phyloP scores from a whole-genome alignment of 1,140 invertebrate species.

The Procambarus virginalis region DNA sequence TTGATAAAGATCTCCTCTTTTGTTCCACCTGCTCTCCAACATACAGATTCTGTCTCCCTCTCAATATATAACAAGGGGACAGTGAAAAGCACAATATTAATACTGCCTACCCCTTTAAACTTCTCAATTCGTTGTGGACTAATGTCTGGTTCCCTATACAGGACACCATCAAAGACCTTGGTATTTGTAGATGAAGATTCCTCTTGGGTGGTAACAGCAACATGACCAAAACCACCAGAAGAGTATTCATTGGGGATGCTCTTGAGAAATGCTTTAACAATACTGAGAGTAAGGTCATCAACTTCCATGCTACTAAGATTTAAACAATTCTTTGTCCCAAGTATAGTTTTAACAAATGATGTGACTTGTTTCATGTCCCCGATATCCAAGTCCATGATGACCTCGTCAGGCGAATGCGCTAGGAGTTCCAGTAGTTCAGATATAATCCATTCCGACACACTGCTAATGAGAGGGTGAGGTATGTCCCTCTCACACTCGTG shows the following conservation, averaged over 20 bases:
- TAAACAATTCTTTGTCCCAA: conserved; percentile 36
- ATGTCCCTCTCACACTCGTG: conserved; percentile 44
- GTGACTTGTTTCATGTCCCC: conserved; percentile 55
- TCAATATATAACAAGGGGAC: conserved; percentile 36
- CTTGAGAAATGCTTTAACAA: conserved; percentile 55
- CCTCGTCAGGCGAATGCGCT: conserved; percentile 33
- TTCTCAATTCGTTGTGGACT: conserved; percentile 16
- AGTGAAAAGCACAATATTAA: conserved; percentile 40
- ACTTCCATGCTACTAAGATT: conserved; percentile 15
- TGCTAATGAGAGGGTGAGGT: conserved; percentile 16
- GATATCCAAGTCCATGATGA: conserved; percentile 54
- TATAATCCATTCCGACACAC: conserved; percentile 44
- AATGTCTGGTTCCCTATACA: conserved; percentile 49
- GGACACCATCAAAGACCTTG: conserved; percentile 44
- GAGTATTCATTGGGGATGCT: conserved; percentile 52
- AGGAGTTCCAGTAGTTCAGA: conserved; percentile 29
- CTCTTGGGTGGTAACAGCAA: conserved; percentile 25
- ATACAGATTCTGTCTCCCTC: conserved; percentile 12
- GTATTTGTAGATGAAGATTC: conserved; percentile 7
- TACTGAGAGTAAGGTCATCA: conserved; percentile 32
- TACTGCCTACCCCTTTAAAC: neutral
- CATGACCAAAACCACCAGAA: conserved; percentile 46
- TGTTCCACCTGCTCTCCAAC: conserved; percentile 37
- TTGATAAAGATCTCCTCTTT: conserved; percentile 39
- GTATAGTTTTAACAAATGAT: conserved; percentile 56